Evolutionary conservation across 2,888 invertebrate genomes (phyloP).

Genomic region (Stenotaenia linearis): DNA sequence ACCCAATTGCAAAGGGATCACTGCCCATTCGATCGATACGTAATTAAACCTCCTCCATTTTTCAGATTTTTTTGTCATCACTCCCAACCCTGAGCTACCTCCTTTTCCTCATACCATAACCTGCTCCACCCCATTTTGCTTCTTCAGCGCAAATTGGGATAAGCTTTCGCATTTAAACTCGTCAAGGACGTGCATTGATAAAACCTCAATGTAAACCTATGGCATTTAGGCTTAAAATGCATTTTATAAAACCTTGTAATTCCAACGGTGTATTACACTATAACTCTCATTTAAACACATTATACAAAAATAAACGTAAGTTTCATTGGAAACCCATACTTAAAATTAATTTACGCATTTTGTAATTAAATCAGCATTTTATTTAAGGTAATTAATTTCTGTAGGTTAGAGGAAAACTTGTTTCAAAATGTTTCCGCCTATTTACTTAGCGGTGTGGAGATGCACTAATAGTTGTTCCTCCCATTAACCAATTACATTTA

Average conservation of each 20-base stretch:
- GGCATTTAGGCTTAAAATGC: neutral
- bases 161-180: neutral
- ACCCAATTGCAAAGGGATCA: slow-evolving; percentile 9
- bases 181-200: too few relatives aligned
- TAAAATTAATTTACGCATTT: too few relatives aligned
- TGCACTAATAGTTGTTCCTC: neutral
- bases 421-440: neutral
- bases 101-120: neutral
- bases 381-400: neutral
- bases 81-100: neutral
- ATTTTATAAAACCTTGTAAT: too few relatives aligned
- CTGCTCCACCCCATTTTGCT: neutral
- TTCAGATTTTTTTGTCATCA: neutral
- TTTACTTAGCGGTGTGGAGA: neutral
- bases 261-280: too few relatives aligned
- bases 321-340: too few relatives aligned
- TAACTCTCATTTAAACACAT: too few relatives aligned
- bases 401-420: too few relatives aligned
- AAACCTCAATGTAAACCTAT: neutral
- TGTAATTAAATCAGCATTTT: too few relatives aligned
- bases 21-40: slow-evolving; percentile 11
- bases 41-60: neutral
- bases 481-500: neutral
- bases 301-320: too few relatives aligned
- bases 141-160: slow-evolving; percentile 7